Percentiles rank a stretch among this genome's conserved stretches.
Conservation (phyloP, 2,797 vertebrate genomes). For the Syncerus caffer region DNA sequence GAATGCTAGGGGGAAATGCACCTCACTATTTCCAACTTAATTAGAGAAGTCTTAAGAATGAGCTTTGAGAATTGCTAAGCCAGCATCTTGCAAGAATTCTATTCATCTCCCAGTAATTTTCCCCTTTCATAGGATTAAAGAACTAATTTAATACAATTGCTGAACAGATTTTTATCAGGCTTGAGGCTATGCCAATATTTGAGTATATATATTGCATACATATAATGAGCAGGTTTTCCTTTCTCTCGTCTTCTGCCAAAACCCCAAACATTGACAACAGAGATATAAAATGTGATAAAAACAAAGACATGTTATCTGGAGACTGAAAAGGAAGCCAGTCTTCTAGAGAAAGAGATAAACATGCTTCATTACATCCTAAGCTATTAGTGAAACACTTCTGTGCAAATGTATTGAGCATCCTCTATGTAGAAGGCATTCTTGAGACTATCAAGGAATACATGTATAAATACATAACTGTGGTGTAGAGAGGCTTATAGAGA, state of each 20-base stretch:
- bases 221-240: conserved; percentile 35
- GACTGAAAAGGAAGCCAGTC: conserved; percentile 17
- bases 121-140: conserved; percentile 19
- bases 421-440: not conserved
- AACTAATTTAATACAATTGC: conserved; percentile 34
- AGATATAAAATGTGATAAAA: conserved; percentile 40
- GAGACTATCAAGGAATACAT: not conserved
- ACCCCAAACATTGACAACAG: conserved; percentile 41
- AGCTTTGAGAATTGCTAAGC: conserved; percentile 1
- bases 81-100: conserved; percentile 36
- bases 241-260: conserved; percentile 39
- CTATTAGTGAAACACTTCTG: not conserved
- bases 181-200: conserved; percentile 13
- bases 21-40: not conserved
- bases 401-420: not conserved
- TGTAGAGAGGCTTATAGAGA: not conserved
- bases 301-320: conserved; percentile 31
- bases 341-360: not conserved
- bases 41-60: conserved; percentile 39
- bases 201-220: conserved; percentile 6
- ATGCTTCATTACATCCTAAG: not conserved
- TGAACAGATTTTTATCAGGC: conserved; percentile 50
- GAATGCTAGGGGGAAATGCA: not conserved
- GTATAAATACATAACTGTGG: not conserved
- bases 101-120: not conserved